A percentile compares a stretch with the other conserved stretches of the same genome.
Evolutionary conservation across 2,797 vertebrate genomes (phyloP).

Genomic region (Glossophaga mutica): DNA sequence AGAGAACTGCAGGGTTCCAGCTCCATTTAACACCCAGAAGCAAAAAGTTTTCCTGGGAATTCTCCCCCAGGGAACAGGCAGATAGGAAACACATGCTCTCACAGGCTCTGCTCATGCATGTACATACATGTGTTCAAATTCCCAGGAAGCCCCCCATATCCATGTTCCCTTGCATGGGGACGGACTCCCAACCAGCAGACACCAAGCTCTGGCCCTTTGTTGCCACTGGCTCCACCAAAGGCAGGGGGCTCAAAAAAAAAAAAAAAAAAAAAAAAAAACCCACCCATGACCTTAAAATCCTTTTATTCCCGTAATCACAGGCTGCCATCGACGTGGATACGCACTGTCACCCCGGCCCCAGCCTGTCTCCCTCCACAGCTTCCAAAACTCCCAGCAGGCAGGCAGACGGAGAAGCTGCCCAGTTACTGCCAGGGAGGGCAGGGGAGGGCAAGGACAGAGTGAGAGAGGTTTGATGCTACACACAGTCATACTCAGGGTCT

Average conservation of each 20-base stretch:
- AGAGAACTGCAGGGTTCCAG: constrained; percentile 15
- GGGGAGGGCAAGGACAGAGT: background rate
- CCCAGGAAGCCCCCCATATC: constrained; percentile 3
- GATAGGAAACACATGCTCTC: background rate
- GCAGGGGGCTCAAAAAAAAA: background rate
- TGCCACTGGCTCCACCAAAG: constrained; percentile 47
- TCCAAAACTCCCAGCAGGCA: constrained; percentile 70
- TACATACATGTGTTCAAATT: background rate
- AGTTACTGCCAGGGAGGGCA: constrained; percentile 47
- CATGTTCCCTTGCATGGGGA: background rate
- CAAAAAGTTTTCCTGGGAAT: constrained; percentile 54
- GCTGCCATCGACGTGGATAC: constrained; percentile 67
- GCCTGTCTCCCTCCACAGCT: constrained; percentile 65
- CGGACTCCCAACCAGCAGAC: constrained; percentile 43
- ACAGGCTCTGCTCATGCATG: background rate
- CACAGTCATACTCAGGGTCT: background rate
- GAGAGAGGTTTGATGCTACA: background rate
- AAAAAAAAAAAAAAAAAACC: constrained; percentile 52
- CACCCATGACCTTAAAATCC: constrained; percentile 78
- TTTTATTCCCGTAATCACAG: constrained; percentile 80
- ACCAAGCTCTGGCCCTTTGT: constrained; percentile 34
- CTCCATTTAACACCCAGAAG: background rate
- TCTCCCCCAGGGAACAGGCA: background rate
- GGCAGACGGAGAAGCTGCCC: constrained; percentile 63
- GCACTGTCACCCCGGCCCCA: constrained; percentile 76